Percentiles rank a stretch among this genome's conserved stretches.
phyloP scores from a whole-genome alignment of 2,113 vertebrate genomes.

The Zeus faber region DNA sequence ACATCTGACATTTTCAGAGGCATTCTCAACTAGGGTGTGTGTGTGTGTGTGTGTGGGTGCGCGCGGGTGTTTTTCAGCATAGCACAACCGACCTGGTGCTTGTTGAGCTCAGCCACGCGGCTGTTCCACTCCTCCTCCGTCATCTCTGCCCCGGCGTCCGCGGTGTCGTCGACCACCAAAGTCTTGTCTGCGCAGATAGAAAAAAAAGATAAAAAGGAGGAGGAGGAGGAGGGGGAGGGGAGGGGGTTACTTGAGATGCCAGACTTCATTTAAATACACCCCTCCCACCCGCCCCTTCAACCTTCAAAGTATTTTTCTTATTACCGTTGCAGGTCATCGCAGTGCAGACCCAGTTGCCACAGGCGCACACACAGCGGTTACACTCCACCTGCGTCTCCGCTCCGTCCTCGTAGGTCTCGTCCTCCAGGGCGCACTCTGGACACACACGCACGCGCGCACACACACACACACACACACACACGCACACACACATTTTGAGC shows the following conservation, averaged over 20 bases:
- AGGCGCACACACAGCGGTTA: constrained; percentile 96
- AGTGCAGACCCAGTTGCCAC: constrained; percentile 98
- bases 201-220: background rate
- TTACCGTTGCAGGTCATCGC: constrained; percentile 94
- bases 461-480: background rate
- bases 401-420: constrained; percentile 91
- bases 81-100: constrained; percentile 86
- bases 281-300: too few species aligned
- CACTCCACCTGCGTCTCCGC: constrained; percentile 96
- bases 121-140: constrained; percentile 91
- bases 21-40: too few species aligned
- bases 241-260: background rate
- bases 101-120: constrained; percentile 90
- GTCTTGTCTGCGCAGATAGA: constrained; percentile 74
- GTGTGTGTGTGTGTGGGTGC: too few species aligned
- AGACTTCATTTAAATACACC: too few species aligned
- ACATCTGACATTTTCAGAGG: too few species aligned
- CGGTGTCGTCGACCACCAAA: constrained; percentile 64
- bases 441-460: constrained; percentile 1
- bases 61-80: too few species aligned
- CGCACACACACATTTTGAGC: background rate
- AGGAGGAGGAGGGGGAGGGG: background rate
- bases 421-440: constrained; percentile 93
- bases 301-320: too few species aligned
- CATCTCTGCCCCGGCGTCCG: constrained; percentile 74